Evolutionary conservation across 2,113 vertebrate genomes (phyloP), one percentile per base, ranked within the genome.

Genomic region (Bubo blakistoni): DNA sequence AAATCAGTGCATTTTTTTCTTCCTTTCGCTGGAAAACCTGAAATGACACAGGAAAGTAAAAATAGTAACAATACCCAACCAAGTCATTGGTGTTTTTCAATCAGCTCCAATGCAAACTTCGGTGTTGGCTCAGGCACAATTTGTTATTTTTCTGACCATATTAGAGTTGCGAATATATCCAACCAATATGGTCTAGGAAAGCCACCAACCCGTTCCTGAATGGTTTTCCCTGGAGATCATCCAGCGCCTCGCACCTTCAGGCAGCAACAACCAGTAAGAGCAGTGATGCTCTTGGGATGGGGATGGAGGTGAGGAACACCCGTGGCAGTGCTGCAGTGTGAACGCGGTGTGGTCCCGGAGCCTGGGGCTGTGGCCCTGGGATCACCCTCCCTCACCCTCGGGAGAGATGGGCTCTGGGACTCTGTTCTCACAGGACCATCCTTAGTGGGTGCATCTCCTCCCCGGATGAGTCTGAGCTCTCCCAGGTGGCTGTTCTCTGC

Each of bases 31-130:
- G 86, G 81, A 92, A 95, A 96, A 76, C 83, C 77, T 96, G 89
- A 96, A 96, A 91, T 85, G 52, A 89, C 83, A 95, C 44, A 91
- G 38, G 91, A 87, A 76, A 27, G 52, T 87, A 91, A 94, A 94
- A 91, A 91, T 76, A 95, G 70, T 30, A 87, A 94, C 89, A 89
- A 94, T 86, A 81, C 65, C 52, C 55, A 91, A 87, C 51, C 38
- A 72, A 93, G 65, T 36, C 10, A 65, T 13, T 34, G 65, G 42
- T 81, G 55, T 70, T 93, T 94, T 93, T 76, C 86, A 81, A 14
- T 61, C 76, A 84, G 44, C 54, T 85, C 69, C 72, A 91, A 34
- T 30, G 80, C 86, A 92, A 88, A 79, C 55, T 66, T 89, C 2
- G 6, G 57, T 59, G 52, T 32, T 55, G 73, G 25, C 77, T 87